A percentile compares a stretch with the other conserved stretches of the same genome.
Evolutionary conservation across 2,888 invertebrate species (phyloP).

Genomic region (Spisula solida): DNA sequence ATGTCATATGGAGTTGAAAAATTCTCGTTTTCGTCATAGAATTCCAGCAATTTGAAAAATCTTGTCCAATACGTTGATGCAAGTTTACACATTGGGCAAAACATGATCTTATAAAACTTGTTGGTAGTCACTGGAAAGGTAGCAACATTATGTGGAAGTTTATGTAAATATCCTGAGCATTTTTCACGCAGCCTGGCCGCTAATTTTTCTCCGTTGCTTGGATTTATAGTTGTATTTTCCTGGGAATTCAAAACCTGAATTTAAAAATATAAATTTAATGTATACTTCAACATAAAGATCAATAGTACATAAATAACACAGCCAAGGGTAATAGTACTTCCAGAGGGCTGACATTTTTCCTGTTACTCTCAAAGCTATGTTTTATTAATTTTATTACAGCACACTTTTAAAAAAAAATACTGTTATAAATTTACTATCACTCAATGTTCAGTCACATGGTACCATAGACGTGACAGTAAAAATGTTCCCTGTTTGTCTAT

Average conservation of each 20-base stretch:
- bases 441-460: too few relatives aligned
- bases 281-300: too few relatives aligned
- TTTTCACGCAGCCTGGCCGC: slow-evolving; percentile 10
- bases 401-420: too few relatives aligned
- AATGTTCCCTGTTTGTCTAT: too few relatives aligned
- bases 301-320: too few relatives aligned
- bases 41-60: slow-evolving; percentile 60
- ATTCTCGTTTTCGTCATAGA: background rate
- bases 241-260: background rate
- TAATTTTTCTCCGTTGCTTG: slow-evolving; percentile 1
- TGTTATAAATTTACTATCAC: too few relatives aligned
- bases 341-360: too few relatives aligned
- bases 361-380: too few relatives aligned
- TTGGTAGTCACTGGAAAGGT: slow-evolving; percentile 58
- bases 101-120: slow-evolving; percentile 52
- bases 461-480: too few relatives aligned
- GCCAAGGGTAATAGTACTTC: too few relatives aligned
- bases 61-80: slow-evolving; percentile 69
- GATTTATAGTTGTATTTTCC: background rate
- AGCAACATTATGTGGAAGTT: background rate
- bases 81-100: slow-evolving; percentile 69
- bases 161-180: slow-evolving; percentile 11
- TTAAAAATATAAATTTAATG: background rate
- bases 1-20: slow-evolving; percentile 60
- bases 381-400: too few relatives aligned